Evolutionary conservation across 2,113 vertebrate species (phyloP), one percentile per base, ranked within the genome.

Genomic region (Lepisosteus osseus): DNA sequence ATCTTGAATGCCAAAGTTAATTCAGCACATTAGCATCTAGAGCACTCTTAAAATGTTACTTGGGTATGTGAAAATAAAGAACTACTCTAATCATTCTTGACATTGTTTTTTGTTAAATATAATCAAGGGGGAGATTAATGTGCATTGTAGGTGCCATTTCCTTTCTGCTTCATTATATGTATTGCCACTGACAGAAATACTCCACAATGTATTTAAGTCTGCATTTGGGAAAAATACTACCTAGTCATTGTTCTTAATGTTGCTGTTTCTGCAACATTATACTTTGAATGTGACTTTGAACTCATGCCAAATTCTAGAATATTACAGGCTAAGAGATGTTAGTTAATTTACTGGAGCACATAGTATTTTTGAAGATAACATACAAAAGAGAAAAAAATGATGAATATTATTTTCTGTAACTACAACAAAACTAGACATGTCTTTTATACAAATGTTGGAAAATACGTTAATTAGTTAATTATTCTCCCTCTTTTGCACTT

Each of bases 201-300:
- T 68, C 66, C 65, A 64, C 76, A 76, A 77, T 72, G 74, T 77
- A 74, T 43, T 71, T 64, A 80, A 77, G 70, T 74, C 75, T 40
- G 63, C 72, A 9, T 5, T 13, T 67, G 54, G 54, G 40, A 40
- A 29, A 17, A 3, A 15, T 15, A 42, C 55, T 15, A 8, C 64
- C 5, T 41, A 54, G 43, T 15, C 42, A 17, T n/a, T 3, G 7
- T 57, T 61, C 78, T 76, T 64, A 77, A 67, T 73, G 73, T 71
- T 51, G 9, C 5, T 51, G 47, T 51, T 51, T 6, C 2, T 51
- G 47, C 47, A 51, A 51, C 47, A 51, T 51, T 51, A 51, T 51
- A 6, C 5, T 51, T 51, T 6, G 47, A 42, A 40, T 59, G 45
- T 56, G 65, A 74, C 79, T 74, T 80, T 78, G 79, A 80, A 76